These are phyloP conservation scores for Accipiter virgatus DNA, from an alignment of 2,113 vertebrate genomes.

Conservation along the genomic window DNA sequence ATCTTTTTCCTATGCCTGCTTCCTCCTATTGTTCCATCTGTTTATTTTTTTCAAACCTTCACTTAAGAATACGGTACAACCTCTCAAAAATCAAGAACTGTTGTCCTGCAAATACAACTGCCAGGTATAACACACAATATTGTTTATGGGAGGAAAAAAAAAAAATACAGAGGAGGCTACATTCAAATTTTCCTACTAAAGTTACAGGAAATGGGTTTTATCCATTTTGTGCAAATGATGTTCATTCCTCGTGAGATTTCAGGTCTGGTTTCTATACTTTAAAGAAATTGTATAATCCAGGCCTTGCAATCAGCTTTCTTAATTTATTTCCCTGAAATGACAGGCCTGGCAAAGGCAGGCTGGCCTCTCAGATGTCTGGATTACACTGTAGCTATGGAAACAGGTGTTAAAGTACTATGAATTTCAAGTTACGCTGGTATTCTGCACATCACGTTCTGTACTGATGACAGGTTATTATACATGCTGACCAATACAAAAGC, in stretches of 20 bases:
- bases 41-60: constrained; percentile 68
- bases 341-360: constrained; percentile 74
- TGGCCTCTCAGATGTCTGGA: constrained; percentile 80
- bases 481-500: constrained; percentile 66
- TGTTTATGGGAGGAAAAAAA: constrained; percentile 3
- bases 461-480: constrained; percentile 69
- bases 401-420: constrained; percentile 82
- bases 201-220: constrained; percentile 66
- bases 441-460: constrained; percentile 71
- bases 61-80: constrained; percentile 62
- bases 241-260: constrained; percentile 66
- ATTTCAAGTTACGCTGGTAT: constrained; percentile 79
- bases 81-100: constrained; percentile 73
- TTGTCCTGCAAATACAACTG: constrained; percentile 60
- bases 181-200: constrained; percentile 66
- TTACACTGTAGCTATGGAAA: constrained; percentile 86
- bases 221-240: constrained; percentile 33
- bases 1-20: constrained; percentile 50
- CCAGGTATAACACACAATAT: constrained; percentile 63
- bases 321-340: constrained; percentile 84
- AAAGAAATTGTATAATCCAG: constrained; percentile 77
- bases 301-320: constrained; percentile 76
- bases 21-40: constrained; percentile 69
- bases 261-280: constrained; percentile 67
- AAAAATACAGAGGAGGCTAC: background rate